Base-by-base conservation (phyloP, 2,888 invertebrate species). In the Drosophila neotestacea region DNA sequence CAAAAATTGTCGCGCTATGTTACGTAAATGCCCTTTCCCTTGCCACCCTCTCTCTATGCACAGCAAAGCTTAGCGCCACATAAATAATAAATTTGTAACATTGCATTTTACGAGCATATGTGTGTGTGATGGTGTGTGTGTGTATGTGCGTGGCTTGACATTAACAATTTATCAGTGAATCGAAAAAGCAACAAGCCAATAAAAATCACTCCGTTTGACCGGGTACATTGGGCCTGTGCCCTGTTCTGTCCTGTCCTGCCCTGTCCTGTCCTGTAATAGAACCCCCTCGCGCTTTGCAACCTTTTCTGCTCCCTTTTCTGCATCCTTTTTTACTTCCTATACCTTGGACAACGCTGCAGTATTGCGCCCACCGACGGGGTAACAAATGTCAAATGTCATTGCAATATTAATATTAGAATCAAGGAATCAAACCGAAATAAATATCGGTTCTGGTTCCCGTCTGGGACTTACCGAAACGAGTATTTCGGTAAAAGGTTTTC, bases 161-260 rank as follows among this genome's bases (percentile, higher is more conserved):
- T 85, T 85, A 85, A 85, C 84, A 85, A 85, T 85, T 85, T 85
- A 85, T 88, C 84, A 85, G 86, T 76, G 84, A 73, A 88, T 88
- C 83, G 88, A 78, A 88, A 84, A 81, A 88, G 84, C 84, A 85
- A 85, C 84, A 85, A 85, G 84, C 84, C 84, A 85, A 85, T 85
- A 85, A 85, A 85, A 85, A 82, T 82, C 82, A 82, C 88, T 85
- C 88, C 86, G 86, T 88, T 88, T 85, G 84, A 88, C 88, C 88
- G 81, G 81, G 56, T 73, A 81, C 88, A 87, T 73, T 87, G 81
- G 44, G 68, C 36, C 55, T 56, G 30, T 56, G 59, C 44, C 51
- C 44, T 41, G 13, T 61, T 44, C 13, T 30, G 62, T 47, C 10
- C 27, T 41, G 46, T 27, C 59, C 32, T 7, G n/a, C 6, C 55